phyloP scores from a whole-genome alignment of 2,113 vertebrate genomes.

The zebrafish (Danio rerio) region GRCz12tu NC_133189.1:21958001-21958500 shows the following conservation, averaged over 20 bases:
- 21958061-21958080: neutral
- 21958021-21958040: too few relatives aligned
- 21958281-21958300: conserved; percentile 46
- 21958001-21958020: too few relatives aligned
- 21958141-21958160: too few relatives aligned
- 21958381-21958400: conserved; percentile 22
- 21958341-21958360: conserved; percentile 54
- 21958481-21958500: conserved; percentile 63
- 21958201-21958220: neutral
- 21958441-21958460: conserved; percentile 40
- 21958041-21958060: too few relatives aligned
- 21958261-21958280: conserved; percentile 16
- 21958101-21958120: neutral
- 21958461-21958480: conserved; percentile 60
- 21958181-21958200: neutral
- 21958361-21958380: conserved; percentile 44
- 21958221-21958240: neutral
- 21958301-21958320: conserved; percentile 36
- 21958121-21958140: neutral
- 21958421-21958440: conserved; percentile 5
- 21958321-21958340: conserved; percentile 54
- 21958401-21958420: neutral
- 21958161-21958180: neutral
- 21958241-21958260: neutral
- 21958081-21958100: conserved; percentile 3